A percentile compares a stretch with the other conserved stretches of the same genome.
Conservation (phyloP, 1,140 invertebrate genomes). For the Zeugodacus cucurbitae region DNA sequence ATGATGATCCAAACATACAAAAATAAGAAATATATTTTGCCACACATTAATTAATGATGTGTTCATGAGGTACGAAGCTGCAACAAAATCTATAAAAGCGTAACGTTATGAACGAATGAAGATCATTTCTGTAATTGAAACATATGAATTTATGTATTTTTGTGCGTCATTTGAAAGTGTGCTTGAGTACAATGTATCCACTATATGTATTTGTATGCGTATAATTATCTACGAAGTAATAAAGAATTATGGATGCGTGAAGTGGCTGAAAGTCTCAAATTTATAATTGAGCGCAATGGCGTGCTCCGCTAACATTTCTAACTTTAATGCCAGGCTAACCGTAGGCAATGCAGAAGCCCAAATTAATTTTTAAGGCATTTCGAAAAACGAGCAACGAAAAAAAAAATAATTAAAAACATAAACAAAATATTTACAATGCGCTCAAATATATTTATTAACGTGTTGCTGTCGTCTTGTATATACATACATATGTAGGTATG, state of each 20-base stretch:
- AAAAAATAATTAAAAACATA: neutral
- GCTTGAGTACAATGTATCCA: too few relatives aligned
- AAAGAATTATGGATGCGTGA: neutral
- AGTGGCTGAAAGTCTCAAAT: neutral
- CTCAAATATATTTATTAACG: neutral
- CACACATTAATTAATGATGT: conserved; percentile 7
- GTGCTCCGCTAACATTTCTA: neutral
- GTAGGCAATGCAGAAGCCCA: neutral
- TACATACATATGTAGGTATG: neutral
- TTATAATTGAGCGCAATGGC: neutral
- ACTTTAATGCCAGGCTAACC: neutral
- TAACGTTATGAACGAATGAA: neutral
- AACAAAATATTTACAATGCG: neutral
- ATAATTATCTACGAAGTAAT: neutral
- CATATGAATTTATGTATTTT: neutral
- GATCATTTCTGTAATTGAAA: neutral
- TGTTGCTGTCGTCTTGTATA: neutral
- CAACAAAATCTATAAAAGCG: neutral
- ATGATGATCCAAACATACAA: neutral
- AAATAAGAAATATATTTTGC: neutral
- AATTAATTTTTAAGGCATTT: neutral
- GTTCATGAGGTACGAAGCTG: conserved; percentile 12
- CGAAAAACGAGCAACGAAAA: neutral
- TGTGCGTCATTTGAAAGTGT: too few relatives aligned
- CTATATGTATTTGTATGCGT: neutral